Base-by-base conservation (phyloP, 2,797 vertebrate genomes). In the Phaenicophaeus curvirostris region DNA sequence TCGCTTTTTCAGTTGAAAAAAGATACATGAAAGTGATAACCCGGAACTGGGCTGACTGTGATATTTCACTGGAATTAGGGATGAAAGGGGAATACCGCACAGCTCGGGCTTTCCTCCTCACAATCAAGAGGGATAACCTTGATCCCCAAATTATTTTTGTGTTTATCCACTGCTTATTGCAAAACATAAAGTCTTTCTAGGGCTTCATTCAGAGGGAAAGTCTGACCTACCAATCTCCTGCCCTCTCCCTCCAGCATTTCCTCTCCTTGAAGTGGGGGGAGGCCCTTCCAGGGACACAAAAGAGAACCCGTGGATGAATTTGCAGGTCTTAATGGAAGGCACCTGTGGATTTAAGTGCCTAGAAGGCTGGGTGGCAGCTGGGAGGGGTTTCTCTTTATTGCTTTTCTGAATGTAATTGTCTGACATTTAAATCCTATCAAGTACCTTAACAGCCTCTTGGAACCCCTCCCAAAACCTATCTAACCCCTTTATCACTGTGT, bases 311-410 rank as follows among this genome's bases (percentile, higher is more conserved):
- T 28, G 37, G 11, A 23, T 83, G 66, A 93, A 48, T 6, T 59
- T 59, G 23, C 17, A 80, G 33, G 17, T 67, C 41, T 15, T 3
- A 21, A 46, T 50, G n/a, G 69, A 76, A 91, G 13, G 39, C 46
- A 58, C 8, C 0, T 2, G 33, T 27, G 59, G 73, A 76, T 90
- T 73, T 11, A 59, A 79, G 63, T 67, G 48, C 94, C 96, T 73
- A 67, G 23, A 95, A 88, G 94, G 80, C 24, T 87, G 83, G 76
- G 91, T 39, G 80, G 66, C 51, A 62, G 15, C 76, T 84, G 51
- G 42, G 57, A 80, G 81, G 84, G 88, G 53, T 69, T 71, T 93
- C 95, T 74, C 84, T 65, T 76, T 82, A 61, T 77, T 57, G 67
- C 48, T 73, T 48, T 39, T 66, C 85, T 62, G 58, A 59, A 87